phyloP scores from a whole-genome alignment of 2,888 invertebrate genomes.

The Trachelus tabidus region DNA sequence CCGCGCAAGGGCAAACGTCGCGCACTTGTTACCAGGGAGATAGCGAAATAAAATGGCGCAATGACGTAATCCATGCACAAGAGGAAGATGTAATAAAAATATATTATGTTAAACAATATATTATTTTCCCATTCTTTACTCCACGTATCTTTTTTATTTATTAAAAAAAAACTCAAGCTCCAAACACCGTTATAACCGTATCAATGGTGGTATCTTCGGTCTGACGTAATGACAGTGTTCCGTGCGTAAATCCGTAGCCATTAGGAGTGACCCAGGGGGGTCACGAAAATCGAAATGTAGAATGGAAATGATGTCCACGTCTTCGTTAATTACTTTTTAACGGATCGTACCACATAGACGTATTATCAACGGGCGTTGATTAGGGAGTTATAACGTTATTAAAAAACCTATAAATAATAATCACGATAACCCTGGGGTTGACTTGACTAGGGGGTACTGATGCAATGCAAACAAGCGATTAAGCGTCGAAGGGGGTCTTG shows the following conservation, averaged over 20 bases:
- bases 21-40: neutral
- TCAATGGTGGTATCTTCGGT: neutral
- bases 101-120: neutral
- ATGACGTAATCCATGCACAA: neutral
- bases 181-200: neutral
- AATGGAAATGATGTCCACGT: neutral
- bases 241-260: neutral
- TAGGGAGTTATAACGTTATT: neutral
- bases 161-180: no score
- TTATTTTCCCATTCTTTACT: neutral
- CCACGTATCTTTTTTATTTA: neutral
- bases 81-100: neutral
- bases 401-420: neutral
- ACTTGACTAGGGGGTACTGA: constrained; percentile 33
- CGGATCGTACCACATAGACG: neutral
- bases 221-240: neutral
- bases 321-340: neutral
- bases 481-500: constrained; percentile 53
- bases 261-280: neutral
- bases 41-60: neutral
- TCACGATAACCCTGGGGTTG: neutral
- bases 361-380: neutral
- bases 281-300: neutral
- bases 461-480: constrained; percentile 47
- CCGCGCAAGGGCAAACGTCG: neutral